Base-by-base conservation (phyloP, 1,140 invertebrate species). In the Drosophila nannoptera region DNA sequence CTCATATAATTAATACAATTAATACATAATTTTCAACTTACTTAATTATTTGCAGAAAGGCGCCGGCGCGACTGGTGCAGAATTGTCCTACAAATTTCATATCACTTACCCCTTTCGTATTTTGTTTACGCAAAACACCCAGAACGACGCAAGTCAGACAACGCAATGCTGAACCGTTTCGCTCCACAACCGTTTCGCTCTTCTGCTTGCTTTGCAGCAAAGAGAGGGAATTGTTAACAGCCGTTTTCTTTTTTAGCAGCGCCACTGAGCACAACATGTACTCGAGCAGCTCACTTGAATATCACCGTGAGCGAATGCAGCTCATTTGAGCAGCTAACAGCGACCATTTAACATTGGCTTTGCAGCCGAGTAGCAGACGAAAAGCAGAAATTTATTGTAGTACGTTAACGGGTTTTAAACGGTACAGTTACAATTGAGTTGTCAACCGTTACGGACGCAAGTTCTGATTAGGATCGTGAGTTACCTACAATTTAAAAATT, bases 381-480 rank as follows among this genome's bases (percentile, higher is more conserved):
- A 42, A 46, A 59, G 54, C 52, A 48, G 62, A 14, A 70, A 70
- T 66, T 65, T 71, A 53, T 72, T 72, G 69, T 72, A 61, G 63
- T 72, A 66, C 72, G 56, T 53, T 69, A 64, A 73, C 62, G 64
- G 53, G 50, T 72, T 72, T 72, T 72, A 63, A 70, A 70, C 61
- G 56, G 68, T 68, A 75, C 76, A 82, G 78, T 82, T 82, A 73
- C 73, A 78, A 78, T 73, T 81, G 62, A 69, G 73, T 74, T 72
- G 76, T 82, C 74, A 62, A 82, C 74, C 87, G 87, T 88, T 78
- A 72, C 86, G 86, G 86, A 88, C 84, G 80, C 75, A 75, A 73
- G 53, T 78, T 82, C 75, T 80, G 54, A 73, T 76, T 86, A 74
- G 78, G 56, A 83, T 83, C 78, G 78, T 82, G 78, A 83, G 80